A percentile compares a stretch with the other conserved stretches of the same genome.
Conservation (phyloP, 1,140 invertebrate species). For the Oryzaephilus surinamensis region DNA sequence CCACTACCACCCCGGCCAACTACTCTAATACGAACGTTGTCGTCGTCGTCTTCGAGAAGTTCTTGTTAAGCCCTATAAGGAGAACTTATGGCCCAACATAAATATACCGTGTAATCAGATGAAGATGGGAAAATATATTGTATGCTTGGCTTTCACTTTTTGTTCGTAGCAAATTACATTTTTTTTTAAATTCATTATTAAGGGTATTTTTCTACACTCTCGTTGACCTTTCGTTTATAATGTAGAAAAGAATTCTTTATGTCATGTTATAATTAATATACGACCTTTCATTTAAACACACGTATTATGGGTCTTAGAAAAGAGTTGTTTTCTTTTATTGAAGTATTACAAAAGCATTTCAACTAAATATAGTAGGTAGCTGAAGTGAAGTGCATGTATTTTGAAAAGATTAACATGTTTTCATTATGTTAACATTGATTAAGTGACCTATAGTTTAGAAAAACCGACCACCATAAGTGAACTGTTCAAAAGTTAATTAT, state of each 20-base stretch:
- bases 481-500: too few relatives aligned
- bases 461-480: too few relatives aligned
- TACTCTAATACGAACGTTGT: neutral
- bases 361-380: too few relatives aligned
- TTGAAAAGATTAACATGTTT: too few relatives aligned
- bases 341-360: too few relatives aligned
- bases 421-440: too few relatives aligned
- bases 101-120: slow-evolving; percentile 10
- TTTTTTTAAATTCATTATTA: slow-evolving; percentile 3
- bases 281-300: neutral
- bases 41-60: slow-evolving; percentile 3
- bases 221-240: neutral
- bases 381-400: too few relatives aligned
- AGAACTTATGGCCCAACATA: slow-evolving; percentile 12
- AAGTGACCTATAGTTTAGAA: too few relatives aligned
- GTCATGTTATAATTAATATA: neutral
- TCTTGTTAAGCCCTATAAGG: slow-evolving; percentile 14
- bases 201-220: neutral
- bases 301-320: slow-evolving; percentile 7
- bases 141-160: too few relatives aligned
- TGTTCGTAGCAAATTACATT: slow-evolving; percentile 2
- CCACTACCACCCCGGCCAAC: neutral
- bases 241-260: neutral
- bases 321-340: too few relatives aligned
- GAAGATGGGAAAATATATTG: slow-evolving; percentile 1